These are phyloP conservation scores for Acheta domesticus DNA, from an alignment of 2,888 invertebrate genomes.

Conservation along the genomic window DNA sequence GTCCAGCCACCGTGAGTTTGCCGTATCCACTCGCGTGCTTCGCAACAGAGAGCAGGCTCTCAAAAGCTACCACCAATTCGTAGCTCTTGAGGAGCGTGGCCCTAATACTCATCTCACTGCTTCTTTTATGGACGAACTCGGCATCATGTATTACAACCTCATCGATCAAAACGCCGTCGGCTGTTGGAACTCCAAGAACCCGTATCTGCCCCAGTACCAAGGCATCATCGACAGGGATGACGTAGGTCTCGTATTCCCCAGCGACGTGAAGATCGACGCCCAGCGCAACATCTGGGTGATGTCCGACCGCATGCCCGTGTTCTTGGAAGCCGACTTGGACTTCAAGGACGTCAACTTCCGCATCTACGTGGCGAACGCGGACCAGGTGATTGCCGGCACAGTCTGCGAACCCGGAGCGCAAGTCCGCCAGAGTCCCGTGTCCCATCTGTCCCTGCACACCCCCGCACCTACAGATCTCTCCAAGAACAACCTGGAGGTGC, in stretches of 20 bases:
- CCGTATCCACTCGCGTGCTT: slow-evolving; percentile 70
- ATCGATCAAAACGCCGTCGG: slow-evolving; percentile 79
- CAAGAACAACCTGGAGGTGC: background rate
- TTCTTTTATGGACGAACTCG: slow-evolving; percentile 67
- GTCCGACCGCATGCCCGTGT: slow-evolving; percentile 78
- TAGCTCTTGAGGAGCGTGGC: slow-evolving; percentile 54
- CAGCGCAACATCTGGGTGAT: slow-evolving; percentile 71
- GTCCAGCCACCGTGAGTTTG: slow-evolving; percentile 73
- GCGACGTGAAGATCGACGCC: slow-evolving; percentile 70
- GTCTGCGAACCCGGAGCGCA: slow-evolving; percentile 56
- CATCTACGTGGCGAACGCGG: slow-evolving; percentile 67
- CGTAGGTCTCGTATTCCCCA: slow-evolving; percentile 70
- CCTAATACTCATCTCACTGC: slow-evolving; percentile 67
- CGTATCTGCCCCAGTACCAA: slow-evolving; percentile 59
- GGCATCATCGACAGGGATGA: slow-evolving; percentile 73
- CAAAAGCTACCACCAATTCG: slow-evolving; percentile 68
- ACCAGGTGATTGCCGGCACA: slow-evolving; percentile 64
- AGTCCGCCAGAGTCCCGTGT: background rate
- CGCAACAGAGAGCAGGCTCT: slow-evolving; percentile 64
- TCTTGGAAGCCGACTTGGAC: slow-evolving; percentile 62
- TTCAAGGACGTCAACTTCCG: slow-evolving; percentile 76
- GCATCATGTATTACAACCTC: slow-evolving; percentile 71
- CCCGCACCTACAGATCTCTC: background rate
- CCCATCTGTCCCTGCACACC: background rate
- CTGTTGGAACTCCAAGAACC: slow-evolving; percentile 71